Conservation (phyloP, 2,113 vertebrate species). For the Sinocyclocheilus maitianheensis region DNA sequence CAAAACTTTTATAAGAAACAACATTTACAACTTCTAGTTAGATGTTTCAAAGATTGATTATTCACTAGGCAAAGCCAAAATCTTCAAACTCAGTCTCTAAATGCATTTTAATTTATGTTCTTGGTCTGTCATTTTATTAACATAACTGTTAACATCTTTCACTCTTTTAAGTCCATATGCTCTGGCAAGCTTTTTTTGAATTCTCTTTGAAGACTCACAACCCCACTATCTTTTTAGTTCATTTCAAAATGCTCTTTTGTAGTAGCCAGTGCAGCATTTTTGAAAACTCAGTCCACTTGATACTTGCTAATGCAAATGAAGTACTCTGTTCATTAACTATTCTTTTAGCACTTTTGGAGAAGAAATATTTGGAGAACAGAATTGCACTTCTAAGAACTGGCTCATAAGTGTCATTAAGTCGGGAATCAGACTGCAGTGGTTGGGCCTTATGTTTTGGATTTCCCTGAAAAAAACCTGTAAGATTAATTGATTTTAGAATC, state of each 20-base stretch:
- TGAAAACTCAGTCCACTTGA: neutral
- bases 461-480: neutral
- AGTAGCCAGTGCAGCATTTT: neutral
- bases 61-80: neutral
- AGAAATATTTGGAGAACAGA: neutral
- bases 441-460: neutral
- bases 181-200: neutral
- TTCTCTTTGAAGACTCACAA: neutral
- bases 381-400: neutral
- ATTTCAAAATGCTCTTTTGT: constrained; percentile 4
- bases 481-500: neutral
- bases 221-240: neutral
- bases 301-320: neutral
- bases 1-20: neutral
- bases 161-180: constrained; percentile 4
- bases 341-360: neutral
- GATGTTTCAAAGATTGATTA: neutral
- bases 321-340: neutral
- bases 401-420: neutral
- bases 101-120: constrained; percentile 4
- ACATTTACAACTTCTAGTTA: constrained; percentile 27
- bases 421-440: neutral
- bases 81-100: no score
- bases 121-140: neutral
- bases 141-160: constrained; percentile 26